Base-by-base conservation (phyloP, 2,797 vertebrate species). In the Apogon hyalosoma region DNA sequence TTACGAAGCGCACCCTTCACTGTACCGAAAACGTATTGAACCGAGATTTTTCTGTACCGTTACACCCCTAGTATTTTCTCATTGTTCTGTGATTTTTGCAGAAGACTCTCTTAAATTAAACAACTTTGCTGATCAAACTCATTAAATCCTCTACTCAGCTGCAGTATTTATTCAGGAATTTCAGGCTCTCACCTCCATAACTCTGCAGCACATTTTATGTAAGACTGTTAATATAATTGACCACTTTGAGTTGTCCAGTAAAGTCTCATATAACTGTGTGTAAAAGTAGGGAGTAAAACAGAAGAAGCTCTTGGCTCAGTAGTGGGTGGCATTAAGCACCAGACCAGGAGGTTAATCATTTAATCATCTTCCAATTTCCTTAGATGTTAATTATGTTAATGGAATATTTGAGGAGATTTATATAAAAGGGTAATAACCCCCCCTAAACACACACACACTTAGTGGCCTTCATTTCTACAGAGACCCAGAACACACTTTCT, bases 381-480 rank as follows among this genome's bases (percentile, higher is more conserved):
- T 52, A 38, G 45, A 78, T 81, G 84, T 82, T 77, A 87, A 82
- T 87, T 79, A 80, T 71, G 60, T 83, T 85, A 80, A 87, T 87
- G 79, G 62, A 72, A 79, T 83, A 73, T 78, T 87, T 83, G 46
- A 77, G 63, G 75, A 79, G 75, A 69, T 82, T 78, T 73, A 63
- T 78, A 39, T 73, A 62, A 63, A 81, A 53, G 41, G 71, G 49
- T 55, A 71, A 79, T 74, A 46, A 69, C 13, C 50, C 24, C 16
- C 48, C 43, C 75, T 51, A 15, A 73, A 75, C 24, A 28, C 24
- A 28, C 24, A 28, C 24, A 28, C 24, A 3, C 5, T 3, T 2
- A 21, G 4, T 4, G 28, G 11, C 28, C 21, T 50, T 63, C 11
- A 31, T 40, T 76, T 75, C 36, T 57, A 63, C 41, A 58, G 59